These are phyloP conservation scores for Hydrochoerus hydrochaeris DNA, from an alignment of 2,113 vertebrate species.

Conservation along the genomic window DNA sequence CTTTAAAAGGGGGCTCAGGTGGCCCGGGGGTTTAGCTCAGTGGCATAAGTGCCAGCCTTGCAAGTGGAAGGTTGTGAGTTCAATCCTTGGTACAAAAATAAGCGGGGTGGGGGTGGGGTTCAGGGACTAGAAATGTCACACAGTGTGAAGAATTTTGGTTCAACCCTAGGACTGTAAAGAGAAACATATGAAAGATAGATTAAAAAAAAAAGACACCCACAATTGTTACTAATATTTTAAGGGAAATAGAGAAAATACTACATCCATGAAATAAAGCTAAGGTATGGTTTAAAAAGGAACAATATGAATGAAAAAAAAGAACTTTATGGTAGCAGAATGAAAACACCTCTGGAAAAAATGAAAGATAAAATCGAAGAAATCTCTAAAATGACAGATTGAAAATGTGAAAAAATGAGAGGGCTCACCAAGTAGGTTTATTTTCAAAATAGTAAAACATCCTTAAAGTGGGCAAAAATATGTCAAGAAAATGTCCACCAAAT, in stretches of 20 bases:
- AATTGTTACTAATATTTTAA: conserved; percentile 37
- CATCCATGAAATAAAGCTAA: conserved; percentile 11
- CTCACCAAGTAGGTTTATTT: conserved; percentile 1
- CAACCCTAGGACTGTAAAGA: not conserved
- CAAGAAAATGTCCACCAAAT: conserved; percentile 13
- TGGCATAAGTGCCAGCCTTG: too few relatives aligned
- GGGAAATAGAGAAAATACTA: not conserved
- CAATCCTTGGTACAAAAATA: too few relatives aligned
- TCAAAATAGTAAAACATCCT: conserved; percentile 27
- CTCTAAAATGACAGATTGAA: conserved; percentile 23
- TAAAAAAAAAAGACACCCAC: not conserved
- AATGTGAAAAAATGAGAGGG: conserved; percentile 25
- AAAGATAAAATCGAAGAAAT: not conserved
- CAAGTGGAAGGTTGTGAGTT: too few relatives aligned
- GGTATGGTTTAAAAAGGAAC: conserved; percentile 9
- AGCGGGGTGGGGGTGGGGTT: too few relatives aligned
- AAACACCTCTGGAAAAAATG: conserved; percentile 30
- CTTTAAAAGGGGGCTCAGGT: not conserved
- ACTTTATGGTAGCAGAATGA: conserved; percentile 12
- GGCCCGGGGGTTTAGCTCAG: too few relatives aligned
- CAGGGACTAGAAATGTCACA: not conserved
- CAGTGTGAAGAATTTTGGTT: not conserved
- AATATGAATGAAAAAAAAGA: not conserved
- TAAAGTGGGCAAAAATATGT: not conserved
- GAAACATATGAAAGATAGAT: not conserved